Conservation (phyloP, 2,797 vertebrate species). For the Danio choprae region DNA sequence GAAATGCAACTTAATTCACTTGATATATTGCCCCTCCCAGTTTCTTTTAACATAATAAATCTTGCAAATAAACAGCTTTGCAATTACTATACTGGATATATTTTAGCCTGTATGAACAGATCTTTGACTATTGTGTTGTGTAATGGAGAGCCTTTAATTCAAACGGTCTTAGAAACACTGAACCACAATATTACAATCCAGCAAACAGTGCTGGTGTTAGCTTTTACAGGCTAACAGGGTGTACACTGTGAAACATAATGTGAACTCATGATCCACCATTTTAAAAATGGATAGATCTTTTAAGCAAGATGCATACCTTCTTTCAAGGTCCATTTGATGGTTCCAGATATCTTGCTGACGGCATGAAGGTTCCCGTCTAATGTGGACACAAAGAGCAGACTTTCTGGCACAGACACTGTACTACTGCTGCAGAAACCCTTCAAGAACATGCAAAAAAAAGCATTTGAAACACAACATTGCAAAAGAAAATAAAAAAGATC, state of each 20-base stretch:
- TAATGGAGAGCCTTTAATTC: neutral
- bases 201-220: slow-evolving; percentile 30
- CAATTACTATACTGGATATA: too few relatives aligned
- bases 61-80: neutral
- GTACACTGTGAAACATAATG: slow-evolving; percentile 50
- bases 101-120: neutral
- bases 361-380: slow-evolving; percentile 96
- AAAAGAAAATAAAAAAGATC: too few relatives aligned
- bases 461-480: too few relatives aligned
- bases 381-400: slow-evolving; percentile 94
- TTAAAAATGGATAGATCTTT: neutral
- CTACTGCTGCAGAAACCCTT: slow-evolving; percentile 81
- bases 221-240: slow-evolving; percentile 19
- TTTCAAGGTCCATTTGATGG: slow-evolving; percentile 97
- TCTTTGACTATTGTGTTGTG: neutral
- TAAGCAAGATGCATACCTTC: slow-evolving; percentile 84
- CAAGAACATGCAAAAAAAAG: neutral
- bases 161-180: neutral
- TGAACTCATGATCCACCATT: neutral
- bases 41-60: neutral
- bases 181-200: neutral
- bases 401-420: slow-evolving; percentile 92
- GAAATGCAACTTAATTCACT: neutral
- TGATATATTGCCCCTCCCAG: neutral
- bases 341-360: slow-evolving; percentile 94